These are phyloP conservation scores for Cyrtorhinus lividipennis DNA, from an alignment of 1,140 invertebrate genomes.

Conservation along the genomic window DNA sequence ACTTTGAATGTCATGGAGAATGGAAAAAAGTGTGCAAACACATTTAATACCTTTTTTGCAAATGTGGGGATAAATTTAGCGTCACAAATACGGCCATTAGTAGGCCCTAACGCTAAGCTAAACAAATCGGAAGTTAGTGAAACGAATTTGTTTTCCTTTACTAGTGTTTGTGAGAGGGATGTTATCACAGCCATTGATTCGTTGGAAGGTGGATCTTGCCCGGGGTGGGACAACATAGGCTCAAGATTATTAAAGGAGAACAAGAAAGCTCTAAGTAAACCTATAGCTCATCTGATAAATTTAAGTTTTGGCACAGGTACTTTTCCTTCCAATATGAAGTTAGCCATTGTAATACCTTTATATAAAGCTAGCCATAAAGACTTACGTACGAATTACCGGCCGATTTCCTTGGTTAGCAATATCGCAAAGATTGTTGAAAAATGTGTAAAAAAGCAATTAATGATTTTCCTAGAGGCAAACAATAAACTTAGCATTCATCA, in stretches of 20 bases:
- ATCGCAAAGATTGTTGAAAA: background rate
- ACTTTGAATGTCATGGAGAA: background rate
- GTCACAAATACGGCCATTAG: background rate
- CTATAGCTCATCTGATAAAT: no score
- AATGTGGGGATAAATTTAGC: background rate
- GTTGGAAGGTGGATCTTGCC: background rate
- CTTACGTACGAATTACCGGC: background rate
- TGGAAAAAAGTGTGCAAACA: background rate
- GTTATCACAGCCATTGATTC: background rate
- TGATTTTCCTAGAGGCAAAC: background rate
- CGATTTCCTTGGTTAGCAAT: background rate
- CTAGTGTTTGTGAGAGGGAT: background rate
- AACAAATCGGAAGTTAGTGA: background rate
- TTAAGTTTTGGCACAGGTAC: background rate
- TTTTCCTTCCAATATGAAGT: background rate
- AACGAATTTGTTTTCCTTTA: background rate
- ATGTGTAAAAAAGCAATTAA: background rate
- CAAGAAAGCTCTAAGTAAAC: background rate
- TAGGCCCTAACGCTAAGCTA: background rate
- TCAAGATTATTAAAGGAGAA: background rate
- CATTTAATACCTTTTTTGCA: background rate
- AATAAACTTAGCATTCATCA: slow-evolving; percentile 1
- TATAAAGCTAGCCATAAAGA: background rate
- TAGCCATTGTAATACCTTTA: background rate
- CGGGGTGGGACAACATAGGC: background rate